Evolutionary conservation across 2,888 invertebrate genomes (phyloP).

Genomic region (Sarcophaga subvicina): DNA sequence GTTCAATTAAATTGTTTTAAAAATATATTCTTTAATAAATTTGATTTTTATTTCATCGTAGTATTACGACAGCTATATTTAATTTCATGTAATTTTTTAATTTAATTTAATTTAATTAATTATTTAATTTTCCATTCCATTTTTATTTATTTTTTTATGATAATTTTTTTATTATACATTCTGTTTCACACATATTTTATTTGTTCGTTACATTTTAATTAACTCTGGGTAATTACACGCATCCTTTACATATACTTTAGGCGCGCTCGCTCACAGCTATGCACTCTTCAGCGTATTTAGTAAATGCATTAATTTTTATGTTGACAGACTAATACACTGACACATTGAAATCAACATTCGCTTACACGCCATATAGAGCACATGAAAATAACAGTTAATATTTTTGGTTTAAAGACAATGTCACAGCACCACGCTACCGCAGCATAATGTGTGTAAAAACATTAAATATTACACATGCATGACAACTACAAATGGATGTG

Average conservation of each 20-base stretch:
- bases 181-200: constrained; percentile 2
- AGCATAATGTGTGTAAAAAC: background rate
- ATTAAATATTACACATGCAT: background rate
- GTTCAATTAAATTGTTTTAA: constrained; percentile 24
- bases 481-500: background rate
- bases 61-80: too few relatives aligned
- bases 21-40: constrained; percentile 1
- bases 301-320: constrained; percentile 30
- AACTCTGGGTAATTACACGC: constrained; percentile 27
- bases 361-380: background rate
- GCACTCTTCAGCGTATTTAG: background rate
- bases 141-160: background rate
- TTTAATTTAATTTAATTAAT: too few relatives aligned
- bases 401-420: background rate
- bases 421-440: background rate
- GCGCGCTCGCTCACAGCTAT: background rate
- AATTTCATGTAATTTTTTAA: too few relatives aligned
- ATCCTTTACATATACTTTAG: constrained; percentile 1
- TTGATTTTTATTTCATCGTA: background rate
- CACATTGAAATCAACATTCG: background rate
- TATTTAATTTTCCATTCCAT: background rate
- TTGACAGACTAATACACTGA: constrained; percentile 33
- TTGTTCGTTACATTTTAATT: constrained; percentile 44
- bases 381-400: too few relatives aligned
- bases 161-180: background rate